phyloP scores from a whole-genome alignment of 2,888 invertebrate species.

The Chaetoderma sp. region DNA sequence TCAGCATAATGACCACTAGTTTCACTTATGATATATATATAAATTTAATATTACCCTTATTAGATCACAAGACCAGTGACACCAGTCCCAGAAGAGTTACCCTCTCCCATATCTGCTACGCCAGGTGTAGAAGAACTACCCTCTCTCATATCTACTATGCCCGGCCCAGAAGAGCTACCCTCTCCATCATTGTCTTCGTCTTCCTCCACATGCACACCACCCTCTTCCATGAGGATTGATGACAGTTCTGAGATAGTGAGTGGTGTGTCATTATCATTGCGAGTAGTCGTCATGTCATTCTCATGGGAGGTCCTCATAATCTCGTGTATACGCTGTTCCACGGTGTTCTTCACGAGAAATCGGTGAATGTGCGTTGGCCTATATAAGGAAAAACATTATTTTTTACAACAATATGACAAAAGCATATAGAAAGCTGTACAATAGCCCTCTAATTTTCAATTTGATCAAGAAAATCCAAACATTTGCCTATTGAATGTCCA shows the following conservation, averaged over 20 bases:
- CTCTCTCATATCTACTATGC: background rate
- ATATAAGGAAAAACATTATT: constrained; percentile 35
- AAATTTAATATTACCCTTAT: no score
- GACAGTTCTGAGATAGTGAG: constrained; percentile 55
- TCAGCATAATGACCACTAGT: no score
- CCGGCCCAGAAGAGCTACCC: no score
- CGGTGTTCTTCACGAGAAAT: constrained; percentile 77
- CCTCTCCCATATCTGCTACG: constrained; percentile 12
- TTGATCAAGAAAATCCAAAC: no score
- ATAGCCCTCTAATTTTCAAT: no score
- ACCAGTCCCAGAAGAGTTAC: no score
- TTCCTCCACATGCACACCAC: constrained; percentile 25
- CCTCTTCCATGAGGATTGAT: constrained; percentile 45
- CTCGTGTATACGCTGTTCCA: constrained; percentile 77
- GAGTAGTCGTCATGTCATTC: constrained; percentile 32
- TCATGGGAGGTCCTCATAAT: constrained; percentile 46
- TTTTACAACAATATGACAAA: background rate
- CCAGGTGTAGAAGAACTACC: constrained; percentile 3
- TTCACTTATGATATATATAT: no score
- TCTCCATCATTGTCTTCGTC: constrained; percentile 31
- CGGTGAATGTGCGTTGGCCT: constrained; percentile 79
- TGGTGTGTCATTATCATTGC: constrained; percentile 42
- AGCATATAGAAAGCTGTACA: background rate
- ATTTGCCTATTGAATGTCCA: no score
- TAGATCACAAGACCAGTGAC: no score